Conservation (phyloP, 2,797 vertebrate genomes). For the Rhynchotus rufescens region DNA sequence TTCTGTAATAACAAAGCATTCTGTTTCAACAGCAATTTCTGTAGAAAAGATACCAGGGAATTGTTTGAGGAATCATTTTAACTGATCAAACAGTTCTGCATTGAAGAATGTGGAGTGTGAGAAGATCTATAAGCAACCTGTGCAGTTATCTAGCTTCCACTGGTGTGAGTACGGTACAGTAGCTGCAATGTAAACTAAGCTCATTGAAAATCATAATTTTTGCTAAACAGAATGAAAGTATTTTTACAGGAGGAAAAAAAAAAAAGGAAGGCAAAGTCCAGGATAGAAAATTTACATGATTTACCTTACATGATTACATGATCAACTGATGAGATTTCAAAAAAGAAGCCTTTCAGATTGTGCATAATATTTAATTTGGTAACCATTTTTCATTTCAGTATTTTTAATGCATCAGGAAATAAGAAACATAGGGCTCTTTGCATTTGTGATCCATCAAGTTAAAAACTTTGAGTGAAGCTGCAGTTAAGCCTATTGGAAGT, state of each 20-base stretch:
- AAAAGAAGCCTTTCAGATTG: background rate
- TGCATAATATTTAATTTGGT: background rate
- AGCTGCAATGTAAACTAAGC: background rate
- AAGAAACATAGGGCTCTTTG: background rate
- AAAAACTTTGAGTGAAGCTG: background rate
- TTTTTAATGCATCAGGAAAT: background rate
- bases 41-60: background rate
- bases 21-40: background rate
- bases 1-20: background rate
- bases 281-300: background rate
- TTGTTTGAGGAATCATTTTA: background rate
- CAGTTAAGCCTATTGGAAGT: background rate
- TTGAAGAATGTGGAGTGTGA: background rate
- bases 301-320: accelerated
- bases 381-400: background rate
- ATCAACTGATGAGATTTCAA: background rate
- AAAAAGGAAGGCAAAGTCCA: background rate
- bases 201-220: background rate
- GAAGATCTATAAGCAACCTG: background rate
- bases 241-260: background rate
- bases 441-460: background rate
- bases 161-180: background rate
- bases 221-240: background rate
- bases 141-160: background rate
- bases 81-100: background rate